phyloP scores from a whole-genome alignment of 2,113 vertebrate species.

The Picathartes gymnocephalus region DNA sequence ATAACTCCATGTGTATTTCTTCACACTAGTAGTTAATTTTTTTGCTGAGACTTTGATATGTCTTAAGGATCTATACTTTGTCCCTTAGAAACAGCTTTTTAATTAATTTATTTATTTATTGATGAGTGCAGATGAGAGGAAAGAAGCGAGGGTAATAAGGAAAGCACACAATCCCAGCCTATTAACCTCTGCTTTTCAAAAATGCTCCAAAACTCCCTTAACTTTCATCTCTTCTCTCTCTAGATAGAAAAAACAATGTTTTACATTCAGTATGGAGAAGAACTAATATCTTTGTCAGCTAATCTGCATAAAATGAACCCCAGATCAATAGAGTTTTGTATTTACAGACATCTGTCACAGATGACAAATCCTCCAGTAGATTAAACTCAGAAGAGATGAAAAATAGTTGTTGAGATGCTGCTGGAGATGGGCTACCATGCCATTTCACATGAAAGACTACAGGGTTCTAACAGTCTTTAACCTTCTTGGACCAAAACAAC shows the following conservation, averaged over 20 bases:
- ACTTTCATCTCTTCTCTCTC: not conserved
- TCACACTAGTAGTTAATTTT: not conserved
- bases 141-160: not conserved
- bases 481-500: not conserved
- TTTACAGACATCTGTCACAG: not conserved
- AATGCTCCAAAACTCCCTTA: not conserved
- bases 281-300: not conserved
- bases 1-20: not conserved
- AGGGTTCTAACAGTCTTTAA: not conserved
- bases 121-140: slow-evolving; percentile 10
- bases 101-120: slow-evolving; percentile 54
- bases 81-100: slow-evolving; percentile 24
- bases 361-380: not conserved
- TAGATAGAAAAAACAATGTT: not conserved
- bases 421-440: not conserved
- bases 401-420: not conserved
- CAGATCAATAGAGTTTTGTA: not conserved
- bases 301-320: not conserved
- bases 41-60: not conserved
- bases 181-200: not conserved
- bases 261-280: not conserved
- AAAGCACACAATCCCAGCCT: not conserved
- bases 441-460: not conserved
- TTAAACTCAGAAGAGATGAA: not conserved
- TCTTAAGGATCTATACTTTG: not conserved